Percentiles rank a stretch among this genome's conserved stretches.
These are phyloP conservation scores for Hydraecia micacea DNA, from an alignment of 2,888 invertebrate species.

Conservation along the genomic window DNA sequence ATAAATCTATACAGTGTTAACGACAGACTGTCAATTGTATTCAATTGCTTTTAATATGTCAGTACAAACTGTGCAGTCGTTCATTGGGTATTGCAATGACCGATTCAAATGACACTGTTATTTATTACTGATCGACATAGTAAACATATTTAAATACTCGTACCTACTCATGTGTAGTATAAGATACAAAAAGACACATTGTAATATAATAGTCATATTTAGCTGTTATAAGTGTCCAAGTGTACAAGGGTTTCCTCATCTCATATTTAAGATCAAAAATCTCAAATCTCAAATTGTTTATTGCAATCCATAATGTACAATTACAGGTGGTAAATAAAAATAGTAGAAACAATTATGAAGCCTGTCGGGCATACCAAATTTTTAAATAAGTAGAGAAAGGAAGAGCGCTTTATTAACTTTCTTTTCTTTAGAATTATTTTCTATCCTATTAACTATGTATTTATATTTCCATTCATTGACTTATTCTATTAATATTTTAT, in stretches of 20 bases:
- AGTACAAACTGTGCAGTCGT: constrained; percentile 19
- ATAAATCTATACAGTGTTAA: constrained; percentile 6
- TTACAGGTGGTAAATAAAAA: too few relatives aligned
- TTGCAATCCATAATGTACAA: too few relatives aligned
- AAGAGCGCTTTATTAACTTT: too few relatives aligned
- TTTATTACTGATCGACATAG: not conserved
- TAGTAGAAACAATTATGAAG: too few relatives aligned
- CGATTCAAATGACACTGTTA: not conserved
- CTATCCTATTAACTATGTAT: too few relatives aligned
- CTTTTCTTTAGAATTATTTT: too few relatives aligned
- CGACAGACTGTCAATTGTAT: constrained; percentile 38
- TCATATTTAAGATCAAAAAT: not conserved
- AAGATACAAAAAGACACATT: not conserved
- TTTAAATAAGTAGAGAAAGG: too few relatives aligned
- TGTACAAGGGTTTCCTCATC: not conserved
- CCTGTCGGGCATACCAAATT: too few relatives aligned
- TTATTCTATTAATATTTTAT: too few relatives aligned
- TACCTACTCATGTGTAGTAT: not conserved
- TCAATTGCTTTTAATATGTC: constrained; percentile 30
- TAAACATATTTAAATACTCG: not conserved
- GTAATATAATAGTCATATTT: not conserved
- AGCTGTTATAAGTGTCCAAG: too few relatives aligned
- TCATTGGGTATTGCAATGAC: not conserved
- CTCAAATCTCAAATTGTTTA: too few relatives aligned
- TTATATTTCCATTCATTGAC: too few relatives aligned